phyloP scores from a whole-genome alignment of 2,888 invertebrate species.

The Cheilosia urbana region DNA sequence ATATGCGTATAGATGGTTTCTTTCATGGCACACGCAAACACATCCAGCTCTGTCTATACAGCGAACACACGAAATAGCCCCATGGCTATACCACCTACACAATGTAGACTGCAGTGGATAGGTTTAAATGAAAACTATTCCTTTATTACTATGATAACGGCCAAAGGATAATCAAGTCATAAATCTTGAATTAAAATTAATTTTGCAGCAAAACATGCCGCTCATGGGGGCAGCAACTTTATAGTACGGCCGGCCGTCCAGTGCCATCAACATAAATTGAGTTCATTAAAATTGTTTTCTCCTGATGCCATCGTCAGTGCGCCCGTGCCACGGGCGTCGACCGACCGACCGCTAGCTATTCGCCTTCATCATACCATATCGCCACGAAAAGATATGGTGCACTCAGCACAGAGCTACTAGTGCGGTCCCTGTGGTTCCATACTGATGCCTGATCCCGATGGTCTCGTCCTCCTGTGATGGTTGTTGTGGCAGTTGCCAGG shows the following conservation, averaged over 20 bases:
- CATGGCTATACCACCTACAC: neutral
- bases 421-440: conserved; percentile 18
- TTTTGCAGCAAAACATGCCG: conserved; percentile 70
- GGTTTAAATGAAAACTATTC: conserved; percentile 53
- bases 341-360: neutral
- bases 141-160: conserved; percentile 71
- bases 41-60: neutral
- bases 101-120: neutral
- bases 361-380: neutral
- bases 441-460: conserved; percentile 41
- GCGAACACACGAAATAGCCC: neutral
- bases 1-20: conserved; percentile 5
- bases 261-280: conserved; percentile 70
- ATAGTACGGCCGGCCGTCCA: conserved; percentile 46
- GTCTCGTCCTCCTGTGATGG: conserved; percentile 35
- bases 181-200: conserved; percentile 74
- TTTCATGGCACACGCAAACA: neutral
- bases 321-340: neutral
- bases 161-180: conserved; percentile 73
- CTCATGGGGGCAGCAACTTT: conserved; percentile 40
- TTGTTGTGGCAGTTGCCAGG: conserved; percentile 51
- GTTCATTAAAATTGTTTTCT: conserved; percentile 73
- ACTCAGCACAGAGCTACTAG: conserved; percentile 3
- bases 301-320: conserved; percentile 49
- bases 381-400: conserved; percentile 1